A percentile compares a stretch with the other conserved stretches of the same genome.
Evolutionary conservation across 2,113 vertebrate species (phyloP).

Genomic region (Marmota flaviventris): DNA sequence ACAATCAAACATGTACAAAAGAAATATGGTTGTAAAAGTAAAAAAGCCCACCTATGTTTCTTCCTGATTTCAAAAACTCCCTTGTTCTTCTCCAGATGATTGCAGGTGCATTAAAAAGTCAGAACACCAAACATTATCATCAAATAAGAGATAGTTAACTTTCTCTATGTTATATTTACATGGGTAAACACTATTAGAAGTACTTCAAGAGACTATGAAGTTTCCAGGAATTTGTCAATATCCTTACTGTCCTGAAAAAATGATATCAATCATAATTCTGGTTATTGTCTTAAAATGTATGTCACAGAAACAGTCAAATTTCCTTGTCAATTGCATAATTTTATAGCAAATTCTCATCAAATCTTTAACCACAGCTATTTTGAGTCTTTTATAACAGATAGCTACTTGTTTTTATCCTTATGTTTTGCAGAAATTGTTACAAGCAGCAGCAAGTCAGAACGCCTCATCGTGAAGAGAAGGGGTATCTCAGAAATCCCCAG

Average conservation of each 20-base stretch:
- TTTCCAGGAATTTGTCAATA: constrained; percentile 12
- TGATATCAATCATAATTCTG: background rate
- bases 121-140: background rate
- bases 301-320: background rate
- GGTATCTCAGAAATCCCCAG: background rate
- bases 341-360: background rate
- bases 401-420: background rate
- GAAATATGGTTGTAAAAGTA: background rate
- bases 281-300: background rate
- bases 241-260: background rate
- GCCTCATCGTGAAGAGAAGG: background rate
- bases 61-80: background rate
- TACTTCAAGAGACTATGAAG: background rate
- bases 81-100: background rate
- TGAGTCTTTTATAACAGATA: background rate
- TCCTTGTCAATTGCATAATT: background rate
- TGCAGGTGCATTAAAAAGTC: background rate
- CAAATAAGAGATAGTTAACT: background rate
- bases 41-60: background rate
- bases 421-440: constrained; percentile 1
- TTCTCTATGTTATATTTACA: background rate
- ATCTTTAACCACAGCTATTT: background rate
- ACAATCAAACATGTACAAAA: background rate
- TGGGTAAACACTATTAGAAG: background rate
- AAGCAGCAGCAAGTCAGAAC: background rate